Evolutionary conservation across 2,888 invertebrate species (phyloP), one percentile per base, ranked within the genome.

Genomic region (Tetragonula carbonaria): DNA sequence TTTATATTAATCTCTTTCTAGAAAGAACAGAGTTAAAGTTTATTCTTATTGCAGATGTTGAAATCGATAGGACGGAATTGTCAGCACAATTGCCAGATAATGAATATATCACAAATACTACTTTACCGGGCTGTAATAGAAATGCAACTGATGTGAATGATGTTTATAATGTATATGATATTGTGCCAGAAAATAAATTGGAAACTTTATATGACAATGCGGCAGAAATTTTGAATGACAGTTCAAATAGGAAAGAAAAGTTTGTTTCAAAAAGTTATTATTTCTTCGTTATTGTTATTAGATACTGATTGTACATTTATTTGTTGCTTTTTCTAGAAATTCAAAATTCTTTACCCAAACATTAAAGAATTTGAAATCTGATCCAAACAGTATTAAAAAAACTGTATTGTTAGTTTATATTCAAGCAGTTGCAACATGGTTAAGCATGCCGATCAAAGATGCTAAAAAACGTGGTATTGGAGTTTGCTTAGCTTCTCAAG

Each of bases 31-130:
- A 55, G 14, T 21, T 72, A 0, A 53, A 55, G 62, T 23, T 74
- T 23, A 16, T 73, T 62, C 2, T 57, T 33, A 0, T 75, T 97
- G 97, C 88, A 99, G 96, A 94, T 97, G 96, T 91, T 23, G 79
- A 88, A 73, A 81, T 90, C 13, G 72, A 89, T 18, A 84, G 73
- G 13, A 14, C n/a, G 55, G 89, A 89, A 13, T 75, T 89, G 5
- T 82, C 89, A 0, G 28, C 2, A 6, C 62, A 79, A 13, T 62
- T 84, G 67, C 38, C 57, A 70, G 13, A 80, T 2, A 89, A 92
- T 45, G 91, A 92, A 5, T 89, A 78, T 45, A 75, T 85, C 8
- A 68, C 85, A 5, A 86, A 87, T 28, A 72, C 77, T 21, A 57
- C 82, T 80, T 62, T 94, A 62, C 94, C 94, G 11, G 70, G 77